Evolutionary conservation across 2,113 vertebrate species (phyloP).

Genomic region (Hemibagrus wyckioides): DNA sequence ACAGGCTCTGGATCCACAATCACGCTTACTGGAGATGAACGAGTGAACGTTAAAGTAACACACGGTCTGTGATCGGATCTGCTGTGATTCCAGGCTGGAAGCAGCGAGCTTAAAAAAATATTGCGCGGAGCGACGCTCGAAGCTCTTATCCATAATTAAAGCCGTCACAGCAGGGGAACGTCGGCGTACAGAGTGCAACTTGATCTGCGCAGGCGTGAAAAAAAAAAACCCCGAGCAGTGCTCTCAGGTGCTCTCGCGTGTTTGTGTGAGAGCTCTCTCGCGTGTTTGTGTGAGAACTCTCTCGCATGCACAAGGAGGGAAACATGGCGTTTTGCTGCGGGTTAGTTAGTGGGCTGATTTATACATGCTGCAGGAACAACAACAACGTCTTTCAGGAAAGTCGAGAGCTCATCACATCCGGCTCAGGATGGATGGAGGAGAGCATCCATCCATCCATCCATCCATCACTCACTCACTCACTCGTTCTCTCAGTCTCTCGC

Average conservation of each 20-base stretch:
- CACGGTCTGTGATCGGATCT: not conserved
- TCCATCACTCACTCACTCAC: not conserved
- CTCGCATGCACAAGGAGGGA: slow-evolving; percentile 57
- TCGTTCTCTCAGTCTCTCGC: not conserved
- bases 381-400: slow-evolving; percentile 73
- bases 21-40: not conserved
- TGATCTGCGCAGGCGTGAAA: not conserved
- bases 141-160: slow-evolving; percentile 6
- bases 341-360: slow-evolving; percentile 77
- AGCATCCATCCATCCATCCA: slow-evolving; percentile 54
- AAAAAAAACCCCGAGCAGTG: not conserved
- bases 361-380: slow-evolving; percentile 70
- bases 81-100: not conserved
- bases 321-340: slow-evolving; percentile 62
- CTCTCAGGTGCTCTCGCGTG: not conserved
- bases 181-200: not conserved
- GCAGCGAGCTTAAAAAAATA: not conserved
- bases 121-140: not conserved
- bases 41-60: not conserved
- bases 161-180: not conserved
- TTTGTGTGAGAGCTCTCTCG: slow-evolving; percentile 9
- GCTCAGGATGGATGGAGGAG: slow-evolving; percentile 28
- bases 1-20: not conserved
- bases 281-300: slow-evolving; percentile 6
- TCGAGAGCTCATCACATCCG: slow-evolving; percentile 34